Conservation (phyloP, 2,113 vertebrate genomes). For the Myxocyprinus asiaticus region DNA sequence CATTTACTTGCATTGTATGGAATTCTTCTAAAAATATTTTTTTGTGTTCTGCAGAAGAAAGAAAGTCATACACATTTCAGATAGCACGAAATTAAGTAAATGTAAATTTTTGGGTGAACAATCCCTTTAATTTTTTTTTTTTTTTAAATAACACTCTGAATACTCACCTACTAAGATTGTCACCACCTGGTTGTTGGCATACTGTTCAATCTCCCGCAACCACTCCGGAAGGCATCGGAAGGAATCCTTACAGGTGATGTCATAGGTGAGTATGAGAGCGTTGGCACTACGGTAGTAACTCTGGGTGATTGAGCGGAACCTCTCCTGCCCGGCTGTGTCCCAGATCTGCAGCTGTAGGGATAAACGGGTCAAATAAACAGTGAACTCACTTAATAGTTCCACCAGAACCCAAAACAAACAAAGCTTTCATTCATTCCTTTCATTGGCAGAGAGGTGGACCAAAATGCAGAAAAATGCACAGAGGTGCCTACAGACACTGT, state of each 20-base stretch:
- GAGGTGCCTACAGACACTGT: background rate
- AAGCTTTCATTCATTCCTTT: background rate
- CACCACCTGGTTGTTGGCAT: slow-evolving; percentile 97
- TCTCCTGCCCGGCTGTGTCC: slow-evolving; percentile 97
- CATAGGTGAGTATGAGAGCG: slow-evolving; percentile 95
- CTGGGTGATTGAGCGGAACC: slow-evolving; percentile 98
- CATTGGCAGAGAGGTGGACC: background rate
- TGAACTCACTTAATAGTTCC: background rate
- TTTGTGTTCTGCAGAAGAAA: too few species aligned
- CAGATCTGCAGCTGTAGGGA: slow-evolving; percentile 93
- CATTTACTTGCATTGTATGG: too few species aligned
- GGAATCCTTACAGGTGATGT: slow-evolving; percentile 98
- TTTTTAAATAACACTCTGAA: background rate
- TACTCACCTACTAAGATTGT: slow-evolving; percentile 96
- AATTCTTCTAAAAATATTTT: too few species aligned
- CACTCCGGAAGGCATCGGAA: slow-evolving; percentile 98
- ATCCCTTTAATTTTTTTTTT: background rate
- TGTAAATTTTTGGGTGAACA: too few species aligned
- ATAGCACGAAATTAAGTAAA: too few species aligned
- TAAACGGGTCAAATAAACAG: slow-evolving; percentile 31
- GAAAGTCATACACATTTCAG: too few species aligned
- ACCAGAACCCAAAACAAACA: slow-evolving; percentile 11
- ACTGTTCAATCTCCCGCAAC: slow-evolving; percentile 97
- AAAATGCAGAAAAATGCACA: background rate
- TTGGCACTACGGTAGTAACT: slow-evolving; percentile 99